phyloP scores from a whole-genome alignment of 2,888 invertebrate species.

The Cheilosia soror region DNA sequence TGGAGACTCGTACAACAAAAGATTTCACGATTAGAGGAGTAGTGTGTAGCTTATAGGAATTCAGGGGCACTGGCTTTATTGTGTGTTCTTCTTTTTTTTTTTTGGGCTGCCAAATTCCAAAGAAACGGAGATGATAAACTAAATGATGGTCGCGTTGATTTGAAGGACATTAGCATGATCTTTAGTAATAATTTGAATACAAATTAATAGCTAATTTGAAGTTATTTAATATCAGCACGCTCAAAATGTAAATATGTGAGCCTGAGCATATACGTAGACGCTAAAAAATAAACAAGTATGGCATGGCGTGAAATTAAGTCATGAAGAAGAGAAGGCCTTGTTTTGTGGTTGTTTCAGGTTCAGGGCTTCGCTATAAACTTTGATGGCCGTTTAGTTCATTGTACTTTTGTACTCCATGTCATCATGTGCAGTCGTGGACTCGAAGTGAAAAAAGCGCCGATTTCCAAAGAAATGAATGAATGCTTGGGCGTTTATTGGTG shows the following conservation, averaged over 20 bases:
- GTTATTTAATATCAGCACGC: constrained; percentile 8
- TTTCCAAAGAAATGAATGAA: background rate
- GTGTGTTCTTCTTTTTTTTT: background rate
- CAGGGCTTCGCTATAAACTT: constrained; percentile 26
- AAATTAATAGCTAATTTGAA: constrained; percentile 43
- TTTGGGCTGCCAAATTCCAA: constrained; percentile 5
- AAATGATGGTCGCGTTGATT: constrained; percentile 35
- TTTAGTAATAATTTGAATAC: constrained; percentile 45
- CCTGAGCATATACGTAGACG: background rate
- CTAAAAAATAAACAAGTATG: constrained; percentile 14
- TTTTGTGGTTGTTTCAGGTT: constrained; percentile 38
- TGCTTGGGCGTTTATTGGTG: too few species aligned
- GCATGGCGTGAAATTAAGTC: constrained; percentile 32
- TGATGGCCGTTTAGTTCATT: constrained; percentile 45
- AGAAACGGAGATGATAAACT: constrained; percentile 9
- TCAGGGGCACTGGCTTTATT: constrained; percentile 30
- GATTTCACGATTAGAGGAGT: constrained; percentile 51
- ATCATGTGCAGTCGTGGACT: background rate
- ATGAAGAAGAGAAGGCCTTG: constrained; percentile 16
- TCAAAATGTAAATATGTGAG: background rate
- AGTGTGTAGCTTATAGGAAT: constrained; percentile 12
- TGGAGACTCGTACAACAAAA: constrained; percentile 11
- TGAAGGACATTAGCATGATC: constrained; percentile 54
- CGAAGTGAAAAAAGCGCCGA: background rate
- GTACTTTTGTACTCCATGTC: constrained; percentile 14